phyloP scores from a whole-genome alignment of 2,113 vertebrate species.

The Nymphicus hollandicus region DNA sequence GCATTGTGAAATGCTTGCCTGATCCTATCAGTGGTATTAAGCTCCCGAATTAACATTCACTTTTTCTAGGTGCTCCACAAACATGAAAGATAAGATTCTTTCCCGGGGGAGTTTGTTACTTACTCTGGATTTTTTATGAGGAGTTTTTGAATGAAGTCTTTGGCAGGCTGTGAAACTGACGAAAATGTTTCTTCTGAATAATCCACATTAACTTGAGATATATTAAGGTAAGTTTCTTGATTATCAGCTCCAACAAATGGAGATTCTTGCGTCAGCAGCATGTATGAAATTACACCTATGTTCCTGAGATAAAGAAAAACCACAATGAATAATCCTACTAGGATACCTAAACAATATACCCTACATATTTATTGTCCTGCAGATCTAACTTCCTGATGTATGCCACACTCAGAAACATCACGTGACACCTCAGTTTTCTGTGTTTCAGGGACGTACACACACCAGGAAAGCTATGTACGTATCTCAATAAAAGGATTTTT shows the following conservation, averaged over 20 bases:
- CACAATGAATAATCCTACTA: not conserved
- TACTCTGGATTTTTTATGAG: slow-evolving; percentile 92
- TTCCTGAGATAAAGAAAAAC: slow-evolving; percentile 79
- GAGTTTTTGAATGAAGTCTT: slow-evolving; percentile 91
- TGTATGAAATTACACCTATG: slow-evolving; percentile 91
- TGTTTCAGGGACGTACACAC: not conserved
- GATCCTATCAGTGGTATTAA: not conserved
- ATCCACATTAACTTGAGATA: slow-evolving; percentile 95
- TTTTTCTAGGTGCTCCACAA: not conserved
- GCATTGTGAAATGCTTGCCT: not conserved
- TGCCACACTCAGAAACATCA: not conserved
- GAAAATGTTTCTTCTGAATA: slow-evolving; percentile 88
- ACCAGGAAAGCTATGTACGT: not conserved
- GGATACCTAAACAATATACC: not conserved
- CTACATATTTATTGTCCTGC: not conserved
- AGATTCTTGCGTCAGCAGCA: slow-evolving; percentile 93
- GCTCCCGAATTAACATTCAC: not conserved
- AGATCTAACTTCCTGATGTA: not conserved
- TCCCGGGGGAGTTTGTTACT: slow-evolving; percentile 61
- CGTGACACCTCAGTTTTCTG: not conserved
- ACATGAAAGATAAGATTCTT: not conserved
- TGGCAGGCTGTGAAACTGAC: slow-evolving; percentile 87
- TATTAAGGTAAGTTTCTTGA: slow-evolving; percentile 96
- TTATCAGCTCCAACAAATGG: slow-evolving; percentile 91
- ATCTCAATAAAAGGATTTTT: not conserved